phyloP scores from a whole-genome alignment of 2,113 vertebrate genomes.

The Aix galericulata region DNA sequence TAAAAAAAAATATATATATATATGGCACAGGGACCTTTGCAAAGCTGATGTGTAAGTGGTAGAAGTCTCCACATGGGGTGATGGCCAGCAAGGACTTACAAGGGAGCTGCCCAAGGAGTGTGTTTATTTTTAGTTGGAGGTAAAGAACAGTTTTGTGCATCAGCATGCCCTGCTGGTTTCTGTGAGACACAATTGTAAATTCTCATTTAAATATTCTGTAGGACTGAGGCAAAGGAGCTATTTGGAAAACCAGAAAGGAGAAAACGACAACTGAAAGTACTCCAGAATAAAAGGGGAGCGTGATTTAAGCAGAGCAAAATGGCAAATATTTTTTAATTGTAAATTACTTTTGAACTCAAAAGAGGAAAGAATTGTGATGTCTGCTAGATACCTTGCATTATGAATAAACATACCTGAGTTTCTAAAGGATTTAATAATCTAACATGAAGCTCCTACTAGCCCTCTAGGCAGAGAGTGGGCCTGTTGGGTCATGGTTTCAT shows the following conservation, averaged over 20 bases:
- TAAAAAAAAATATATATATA: too few species aligned
- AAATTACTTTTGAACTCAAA: slow-evolving; percentile 31
- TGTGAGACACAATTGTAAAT: not conserved
- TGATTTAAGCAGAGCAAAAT: not conserved
- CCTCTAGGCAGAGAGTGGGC: slow-evolving; percentile 63
- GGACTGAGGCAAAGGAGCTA: slow-evolving; percentile 24
- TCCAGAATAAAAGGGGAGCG: not conserved
- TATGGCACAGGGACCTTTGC: not conserved
- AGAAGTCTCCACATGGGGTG: rapidly evolving
- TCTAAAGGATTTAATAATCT: slow-evolving; percentile 63
- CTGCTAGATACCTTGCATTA: not conserved
- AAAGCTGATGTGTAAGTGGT: not conserved
- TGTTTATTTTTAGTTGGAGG: not conserved
- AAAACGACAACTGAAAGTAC: slow-evolving; percentile 18
- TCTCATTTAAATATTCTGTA: not conserved
- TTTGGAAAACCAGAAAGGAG: not conserved
- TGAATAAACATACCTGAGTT: slow-evolving; percentile 44
- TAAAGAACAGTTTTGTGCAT: not conserved
- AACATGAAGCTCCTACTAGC: slow-evolving; percentile 39
- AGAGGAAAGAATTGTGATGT: slow-evolving; percentile 35
- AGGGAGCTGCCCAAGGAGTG: not conserved
- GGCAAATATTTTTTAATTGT: slow-evolving; percentile 45
- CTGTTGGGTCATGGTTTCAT: slow-evolving; percentile 69
- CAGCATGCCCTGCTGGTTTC: not conserved
- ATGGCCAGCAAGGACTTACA: not conserved